Conservation (phyloP, 2,888 invertebrate genomes). For the Osedax frankpressi region DNA sequence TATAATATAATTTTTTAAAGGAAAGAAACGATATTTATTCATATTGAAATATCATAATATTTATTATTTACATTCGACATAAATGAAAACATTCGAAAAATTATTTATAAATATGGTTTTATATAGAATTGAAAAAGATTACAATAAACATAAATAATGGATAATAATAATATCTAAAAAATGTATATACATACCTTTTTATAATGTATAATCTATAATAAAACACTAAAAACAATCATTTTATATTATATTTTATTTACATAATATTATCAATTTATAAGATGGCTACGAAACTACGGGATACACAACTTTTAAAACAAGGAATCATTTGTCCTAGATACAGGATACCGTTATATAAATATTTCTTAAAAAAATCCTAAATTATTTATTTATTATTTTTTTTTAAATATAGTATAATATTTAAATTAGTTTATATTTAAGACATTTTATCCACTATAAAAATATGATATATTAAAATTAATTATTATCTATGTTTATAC, state of each 20-base stretch:
- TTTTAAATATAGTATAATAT: too few species aligned
- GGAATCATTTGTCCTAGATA: slow-evolving; percentile 12
- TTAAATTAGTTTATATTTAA: too few species aligned
- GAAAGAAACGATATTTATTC: background rate
- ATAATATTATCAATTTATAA: background rate
- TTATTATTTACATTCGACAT: background rate
- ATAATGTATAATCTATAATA: background rate
- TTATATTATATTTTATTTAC: background rate
- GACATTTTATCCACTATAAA: too few species aligned
- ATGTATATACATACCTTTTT: background rate
- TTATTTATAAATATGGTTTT: background rate
- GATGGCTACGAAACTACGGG: slow-evolving; percentile 15
- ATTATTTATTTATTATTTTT: too few species aligned
- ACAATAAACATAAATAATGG: too few species aligned
- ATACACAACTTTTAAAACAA: slow-evolving; percentile 17
- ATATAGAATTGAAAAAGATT: too few species aligned
- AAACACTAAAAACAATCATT: background rate
- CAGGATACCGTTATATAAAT: background rate
- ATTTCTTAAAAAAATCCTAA: background rate
- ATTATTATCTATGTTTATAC: background rate
- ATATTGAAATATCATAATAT: background rate
- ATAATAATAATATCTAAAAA: too few species aligned
- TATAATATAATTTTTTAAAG: background rate
- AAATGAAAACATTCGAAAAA: background rate
- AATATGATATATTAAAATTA: too few species aligned